Evolutionary conservation across 2,888 invertebrate species (phyloP).

Genomic region (Campaea margaritaria): DNA sequence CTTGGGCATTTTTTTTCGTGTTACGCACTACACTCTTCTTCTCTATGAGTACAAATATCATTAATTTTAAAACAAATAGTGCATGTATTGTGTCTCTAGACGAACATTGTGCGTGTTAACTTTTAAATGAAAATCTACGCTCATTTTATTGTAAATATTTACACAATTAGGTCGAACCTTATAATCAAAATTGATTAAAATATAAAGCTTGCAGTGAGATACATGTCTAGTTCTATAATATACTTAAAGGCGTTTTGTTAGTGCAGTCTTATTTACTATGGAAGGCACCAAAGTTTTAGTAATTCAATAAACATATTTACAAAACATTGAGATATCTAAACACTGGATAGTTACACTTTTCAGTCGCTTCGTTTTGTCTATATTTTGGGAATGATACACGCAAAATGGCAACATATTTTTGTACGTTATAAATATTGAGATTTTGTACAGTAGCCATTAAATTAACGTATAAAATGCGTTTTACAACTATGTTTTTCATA

Average conservation of each 20-base stretch:
- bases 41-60: too few relatives aligned
- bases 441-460: conserved; percentile 31
- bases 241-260: conserved; percentile 38
- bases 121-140: too few relatives aligned
- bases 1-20: too few relatives aligned
- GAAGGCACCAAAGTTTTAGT: conserved; percentile 63
- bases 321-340: conserved; percentile 26
- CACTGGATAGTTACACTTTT: conserved; percentile 18
- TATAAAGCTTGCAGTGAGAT: conserved; percentile 7
- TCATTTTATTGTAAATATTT: neutral
- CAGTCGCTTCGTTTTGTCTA: conserved; percentile 14
- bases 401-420: conserved; percentile 50
- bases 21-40: too few relatives aligned
- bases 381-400: conserved; percentile 40
- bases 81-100: too few relatives aligned
- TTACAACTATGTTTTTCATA: neutral
- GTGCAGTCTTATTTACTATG: conserved; percentile 63
- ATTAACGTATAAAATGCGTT: neutral
- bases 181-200: neutral
- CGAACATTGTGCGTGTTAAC: too few relatives aligned
- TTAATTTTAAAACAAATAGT: too few relatives aligned
- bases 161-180: neutral
- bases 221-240: conserved; percentile 3
- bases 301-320: conserved; percentile 44
- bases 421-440: conserved; percentile 46